Conservation (phyloP, 2,888 invertebrate species). For the Heteropelma amictum region DNA sequence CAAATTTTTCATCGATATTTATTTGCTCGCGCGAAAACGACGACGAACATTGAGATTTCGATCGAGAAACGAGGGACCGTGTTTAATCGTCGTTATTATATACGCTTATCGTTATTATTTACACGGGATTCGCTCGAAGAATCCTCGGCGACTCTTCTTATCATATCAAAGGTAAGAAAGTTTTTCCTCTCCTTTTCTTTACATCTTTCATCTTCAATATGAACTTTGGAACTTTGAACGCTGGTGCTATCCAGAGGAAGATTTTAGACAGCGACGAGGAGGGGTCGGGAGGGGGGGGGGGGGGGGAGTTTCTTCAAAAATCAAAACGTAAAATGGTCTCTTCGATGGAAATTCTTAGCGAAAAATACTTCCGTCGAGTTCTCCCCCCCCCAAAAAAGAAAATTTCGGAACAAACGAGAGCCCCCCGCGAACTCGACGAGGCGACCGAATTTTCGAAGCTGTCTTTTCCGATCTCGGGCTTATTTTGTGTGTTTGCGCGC, state of each 20-base stretch:
- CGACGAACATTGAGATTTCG: background rate
- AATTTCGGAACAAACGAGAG: no score
- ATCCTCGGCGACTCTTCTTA: background rate
- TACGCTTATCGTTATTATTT: background rate
- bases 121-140: background rate
- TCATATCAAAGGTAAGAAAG: constrained; percentile 20
- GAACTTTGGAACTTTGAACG: background rate
- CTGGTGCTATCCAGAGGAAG: background rate
- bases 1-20: constrained; percentile 52
- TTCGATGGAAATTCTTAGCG: no score
- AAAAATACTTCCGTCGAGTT: no score
- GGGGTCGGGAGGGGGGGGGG: no score
- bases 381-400: no score
- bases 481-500: background rate
- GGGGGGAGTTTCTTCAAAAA: no score
- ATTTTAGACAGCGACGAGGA: no score
- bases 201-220: background rate
- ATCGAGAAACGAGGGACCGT: constrained; percentile 11
- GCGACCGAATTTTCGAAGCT: no score
- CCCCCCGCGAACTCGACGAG: no score
- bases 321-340: no score
- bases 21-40: constrained; percentile 43
- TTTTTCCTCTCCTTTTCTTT: background rate
- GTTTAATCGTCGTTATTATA: background rate
- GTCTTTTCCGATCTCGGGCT: background rate